These are phyloP conservation scores for Strigops habroptila DNA, from an alignment of 2,113 vertebrate genomes.

Conservation along the genomic window DNA sequence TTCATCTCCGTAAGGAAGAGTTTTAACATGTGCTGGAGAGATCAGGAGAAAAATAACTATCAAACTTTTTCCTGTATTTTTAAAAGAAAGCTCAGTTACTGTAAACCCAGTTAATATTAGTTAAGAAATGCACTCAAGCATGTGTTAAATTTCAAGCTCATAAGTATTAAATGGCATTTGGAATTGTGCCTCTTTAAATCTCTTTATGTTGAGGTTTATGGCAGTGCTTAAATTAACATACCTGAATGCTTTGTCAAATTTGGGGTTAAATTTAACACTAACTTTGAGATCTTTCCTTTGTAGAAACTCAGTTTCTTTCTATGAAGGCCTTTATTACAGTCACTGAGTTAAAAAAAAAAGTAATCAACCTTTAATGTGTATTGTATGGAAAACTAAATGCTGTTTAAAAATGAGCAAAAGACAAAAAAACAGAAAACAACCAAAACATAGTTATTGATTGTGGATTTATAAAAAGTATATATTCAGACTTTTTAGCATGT, in stretches of 20 bases:
- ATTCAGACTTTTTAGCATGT: not conserved
- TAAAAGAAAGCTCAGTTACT: not conserved
- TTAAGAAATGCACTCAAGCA: not conserved
- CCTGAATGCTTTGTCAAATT: not conserved
- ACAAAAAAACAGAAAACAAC: not conserved
- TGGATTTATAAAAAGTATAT: not conserved
- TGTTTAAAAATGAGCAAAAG: not conserved
- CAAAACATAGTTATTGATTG: not conserved
- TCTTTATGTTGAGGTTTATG: not conserved
- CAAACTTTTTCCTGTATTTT: not conserved
- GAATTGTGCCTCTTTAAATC: not conserved
- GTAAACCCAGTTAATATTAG: not conserved
- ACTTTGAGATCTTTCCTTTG: not conserved
- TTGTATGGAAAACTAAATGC: not conserved
- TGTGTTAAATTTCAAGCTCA: not conserved
- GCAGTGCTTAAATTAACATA: not conserved
- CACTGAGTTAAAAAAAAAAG: not conserved
- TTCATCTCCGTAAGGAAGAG: not conserved
- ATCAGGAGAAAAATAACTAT: not conserved
- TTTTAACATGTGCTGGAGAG: not conserved
- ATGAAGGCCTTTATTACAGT: not conserved
- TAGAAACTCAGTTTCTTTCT: not conserved
- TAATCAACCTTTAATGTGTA: not conserved
- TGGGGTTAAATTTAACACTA: not conserved
- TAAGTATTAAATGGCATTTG: not conserved